Percentiles rank a stretch among this genome's conserved stretches.
phyloP scores from a whole-genome alignment of 2,113 vertebrate genomes.

The Pantherophis guttatus region DNA sequence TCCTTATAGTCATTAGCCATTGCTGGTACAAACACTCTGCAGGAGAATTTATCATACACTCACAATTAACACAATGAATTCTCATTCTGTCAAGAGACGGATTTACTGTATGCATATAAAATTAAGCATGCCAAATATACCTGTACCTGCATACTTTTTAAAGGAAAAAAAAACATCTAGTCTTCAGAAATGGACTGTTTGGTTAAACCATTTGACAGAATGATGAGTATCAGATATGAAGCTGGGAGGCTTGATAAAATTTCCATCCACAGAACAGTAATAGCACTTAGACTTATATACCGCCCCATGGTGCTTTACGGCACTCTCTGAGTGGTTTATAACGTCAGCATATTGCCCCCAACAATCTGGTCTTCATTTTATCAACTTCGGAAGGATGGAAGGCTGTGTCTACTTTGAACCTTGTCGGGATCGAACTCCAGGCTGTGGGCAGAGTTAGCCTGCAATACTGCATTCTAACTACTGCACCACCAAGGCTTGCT shows the following conservation, averaged over 20 bases:
- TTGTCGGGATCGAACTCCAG: background rate
- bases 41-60: background rate
- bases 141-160: background rate
- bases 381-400: background rate
- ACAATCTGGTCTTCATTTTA: background rate
- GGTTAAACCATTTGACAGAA: background rate
- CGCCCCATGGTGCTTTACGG: no score
- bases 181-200: background rate
- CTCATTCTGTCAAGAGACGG: background rate
- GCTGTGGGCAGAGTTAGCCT: background rate
- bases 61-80: background rate
- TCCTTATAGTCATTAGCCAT: background rate
- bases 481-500: background rate
- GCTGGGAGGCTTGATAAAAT: background rate
- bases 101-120: background rate
- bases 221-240: background rate
- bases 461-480: background rate
- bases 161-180: background rate
- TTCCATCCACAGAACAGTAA: background rate
- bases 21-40: background rate
- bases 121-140: background rate
- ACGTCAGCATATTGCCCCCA: background rate
- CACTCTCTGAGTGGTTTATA: background rate
- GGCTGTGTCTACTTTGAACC: background rate
- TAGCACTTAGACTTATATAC: background rate